These are phyloP conservation scores for Odobenus rosmarus DNA, from an alignment of 2,113 vertebrate genomes.

Conservation along the genomic window DNA sequence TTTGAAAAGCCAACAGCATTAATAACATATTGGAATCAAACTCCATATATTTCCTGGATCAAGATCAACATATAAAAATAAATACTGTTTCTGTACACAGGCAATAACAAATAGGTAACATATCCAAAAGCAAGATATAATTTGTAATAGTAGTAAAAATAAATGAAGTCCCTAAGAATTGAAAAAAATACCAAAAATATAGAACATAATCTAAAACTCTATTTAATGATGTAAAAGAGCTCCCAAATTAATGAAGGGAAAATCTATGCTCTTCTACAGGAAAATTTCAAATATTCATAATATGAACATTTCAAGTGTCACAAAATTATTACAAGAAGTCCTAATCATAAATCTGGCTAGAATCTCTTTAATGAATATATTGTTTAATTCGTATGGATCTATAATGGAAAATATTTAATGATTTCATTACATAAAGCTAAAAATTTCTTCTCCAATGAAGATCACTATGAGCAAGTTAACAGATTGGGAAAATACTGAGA, in stretches of 20 bases:
- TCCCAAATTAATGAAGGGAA: not conserved
- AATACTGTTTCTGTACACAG: not conserved
- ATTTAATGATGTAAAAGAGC: not conserved
- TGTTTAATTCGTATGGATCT: not conserved
- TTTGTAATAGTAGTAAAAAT: not conserved
- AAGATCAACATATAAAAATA: not conserved
- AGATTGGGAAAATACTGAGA: not conserved
- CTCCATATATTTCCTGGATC: not conserved
- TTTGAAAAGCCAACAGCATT: not conserved
- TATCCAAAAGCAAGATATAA: not conserved
- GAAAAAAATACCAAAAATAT: not conserved
- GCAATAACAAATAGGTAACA: not conserved
- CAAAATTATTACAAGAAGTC: not conserved
- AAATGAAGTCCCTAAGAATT: not conserved
- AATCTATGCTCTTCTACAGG: not conserved
- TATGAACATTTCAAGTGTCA: not conserved
- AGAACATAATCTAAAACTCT: not conserved
- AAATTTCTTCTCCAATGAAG: not conserved
- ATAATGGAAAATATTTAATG: not conserved
- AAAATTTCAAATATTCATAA: not conserved
- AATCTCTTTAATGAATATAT: not conserved
- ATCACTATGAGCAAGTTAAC: not conserved
- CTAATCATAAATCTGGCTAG: not conserved
- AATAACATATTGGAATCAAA: not conserved
- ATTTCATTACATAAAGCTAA: not conserved